A percentile compares a stretch with the other conserved stretches of the same genome.
Evolutionary conservation across 2,888 invertebrate genomes (phyloP).

Genomic region (Drosophila anomelani): DNA sequence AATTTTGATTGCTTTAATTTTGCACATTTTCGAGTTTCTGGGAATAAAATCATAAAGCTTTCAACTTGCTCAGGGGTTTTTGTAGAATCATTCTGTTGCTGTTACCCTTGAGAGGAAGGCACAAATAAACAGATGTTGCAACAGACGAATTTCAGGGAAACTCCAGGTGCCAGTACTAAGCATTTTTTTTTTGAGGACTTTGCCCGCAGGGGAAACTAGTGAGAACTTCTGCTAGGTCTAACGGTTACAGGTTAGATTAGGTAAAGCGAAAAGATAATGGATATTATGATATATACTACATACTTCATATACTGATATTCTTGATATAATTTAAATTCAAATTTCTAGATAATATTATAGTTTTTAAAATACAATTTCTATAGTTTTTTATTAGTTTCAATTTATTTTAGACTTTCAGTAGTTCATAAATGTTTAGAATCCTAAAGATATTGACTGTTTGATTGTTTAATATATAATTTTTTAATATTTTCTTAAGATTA

Average conservation of each 20-base stretch:
- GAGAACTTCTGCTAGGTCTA: neutral
- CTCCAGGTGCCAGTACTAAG: constrained; percentile 12
- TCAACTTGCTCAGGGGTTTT: neutral
- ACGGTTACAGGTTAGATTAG: neutral
- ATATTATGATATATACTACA: neutral
- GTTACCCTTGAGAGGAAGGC: neutral
- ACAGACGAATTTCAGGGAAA: constrained; percentile 10
- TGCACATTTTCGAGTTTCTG: neutral
- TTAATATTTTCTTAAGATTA: too few relatives aligned
- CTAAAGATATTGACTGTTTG: too few relatives aligned
- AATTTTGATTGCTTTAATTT: neutral
- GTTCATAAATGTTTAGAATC: too few relatives aligned
- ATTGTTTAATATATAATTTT: too few relatives aligned
- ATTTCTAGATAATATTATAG: neutral
- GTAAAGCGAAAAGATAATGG: neutral
- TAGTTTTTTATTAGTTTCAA: neutral
- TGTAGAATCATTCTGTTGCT: neutral
- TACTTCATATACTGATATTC: too few relatives aligned
- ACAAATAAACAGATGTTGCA: neutral
- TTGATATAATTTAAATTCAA: neutral
- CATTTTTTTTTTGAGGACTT: constrained; percentile 3
- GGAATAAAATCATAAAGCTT: neutral
- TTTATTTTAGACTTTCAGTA: neutral
- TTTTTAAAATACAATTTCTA: neutral
- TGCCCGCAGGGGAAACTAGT: neutral